phyloP scores from a whole-genome alignment of 2,797 vertebrate species.

The Coregonus suidteri region DNA sequence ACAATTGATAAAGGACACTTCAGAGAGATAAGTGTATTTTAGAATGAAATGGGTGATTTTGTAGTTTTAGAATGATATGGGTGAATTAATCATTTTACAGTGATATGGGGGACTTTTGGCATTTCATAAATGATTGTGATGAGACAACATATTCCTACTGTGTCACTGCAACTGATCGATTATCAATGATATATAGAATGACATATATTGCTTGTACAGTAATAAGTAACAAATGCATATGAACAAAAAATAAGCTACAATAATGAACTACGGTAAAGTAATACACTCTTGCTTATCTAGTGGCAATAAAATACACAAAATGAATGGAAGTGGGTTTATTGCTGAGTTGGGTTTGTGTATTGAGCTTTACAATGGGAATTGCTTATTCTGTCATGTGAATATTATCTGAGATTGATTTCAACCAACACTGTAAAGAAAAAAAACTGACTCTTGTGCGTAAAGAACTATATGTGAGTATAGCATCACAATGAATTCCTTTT shows the following conservation, averaged over 20 bases:
- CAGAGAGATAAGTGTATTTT: conserved; percentile 1
- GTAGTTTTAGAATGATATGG: conserved; percentile 34
- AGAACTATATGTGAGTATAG: conserved; percentile 25
- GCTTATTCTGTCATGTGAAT: conserved; percentile 11
- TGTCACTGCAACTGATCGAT: conserved; percentile 24
- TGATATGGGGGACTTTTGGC: conserved; percentile 52
- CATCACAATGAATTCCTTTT: not conserved
- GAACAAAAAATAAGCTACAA: conserved; percentile 30
- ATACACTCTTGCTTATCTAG: conserved; percentile 39
- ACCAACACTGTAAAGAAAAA: conserved; percentile 23
- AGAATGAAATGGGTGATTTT: conserved; percentile 6
- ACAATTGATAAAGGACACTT: conserved; percentile 72
- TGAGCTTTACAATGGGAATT: not conserved
- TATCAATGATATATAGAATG: conserved; percentile 25
- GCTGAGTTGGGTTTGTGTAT: conserved; percentile 6
- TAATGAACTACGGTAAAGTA: conserved; percentile 17
- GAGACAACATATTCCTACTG: conserved; percentile 35
- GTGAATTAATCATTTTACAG: not conserved
- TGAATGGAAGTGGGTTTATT: conserved; percentile 28
- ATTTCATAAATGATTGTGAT: conserved; percentile 52
- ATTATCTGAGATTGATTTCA: conserved; percentile 32
- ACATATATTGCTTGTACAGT: conserved; percentile 31
- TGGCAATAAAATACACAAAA: conserved; percentile 37
- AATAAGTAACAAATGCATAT: conserved; percentile 26
- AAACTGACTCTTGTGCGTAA: conserved; percentile 27